A percentile compares a stretch with the other conserved stretches of the same genome.
These are phyloP conservation scores for Venustaconcha ellipsiformis DNA, from an alignment of 1,140 invertebrate species.

Conservation along the genomic window DNA sequence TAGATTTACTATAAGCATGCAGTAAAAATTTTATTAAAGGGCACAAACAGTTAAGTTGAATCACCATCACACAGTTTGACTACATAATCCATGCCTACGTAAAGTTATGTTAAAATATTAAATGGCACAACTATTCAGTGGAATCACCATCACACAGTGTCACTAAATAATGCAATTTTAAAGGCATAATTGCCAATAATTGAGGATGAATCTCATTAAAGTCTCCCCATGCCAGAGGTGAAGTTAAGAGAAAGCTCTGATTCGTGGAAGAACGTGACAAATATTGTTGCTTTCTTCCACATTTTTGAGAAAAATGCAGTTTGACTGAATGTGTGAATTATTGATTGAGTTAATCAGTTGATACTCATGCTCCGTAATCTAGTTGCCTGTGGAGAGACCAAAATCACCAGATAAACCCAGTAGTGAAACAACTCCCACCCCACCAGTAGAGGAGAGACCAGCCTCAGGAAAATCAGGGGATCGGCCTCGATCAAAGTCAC, in stretches of 20 bases:
- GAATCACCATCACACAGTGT: too few relatives aligned
- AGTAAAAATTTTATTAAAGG: too few relatives aligned
- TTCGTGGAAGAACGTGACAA: too few relatives aligned
- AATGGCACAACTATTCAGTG: too few relatives aligned
- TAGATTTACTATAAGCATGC: too few relatives aligned
- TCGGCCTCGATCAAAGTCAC: constrained; percentile 42
- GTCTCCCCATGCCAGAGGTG: neutral
- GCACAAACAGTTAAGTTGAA: too few relatives aligned
- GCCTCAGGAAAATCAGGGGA: constrained; percentile 37
- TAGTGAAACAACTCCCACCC: constrained; percentile 33
- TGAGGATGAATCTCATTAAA: neutral
- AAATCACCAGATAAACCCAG: constrained; percentile 44
- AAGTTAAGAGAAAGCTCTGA: neutral
- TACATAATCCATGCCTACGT: neutral
- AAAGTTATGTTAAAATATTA: too few relatives aligned
- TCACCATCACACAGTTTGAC: too few relatives aligned
- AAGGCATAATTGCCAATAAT: neutral
- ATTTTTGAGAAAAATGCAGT: too few relatives aligned
- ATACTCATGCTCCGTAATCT: neutral
- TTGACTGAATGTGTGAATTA: neutral
- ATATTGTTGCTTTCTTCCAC: too few relatives aligned
- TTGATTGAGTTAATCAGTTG: neutral
- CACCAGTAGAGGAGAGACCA: constrained; percentile 33
- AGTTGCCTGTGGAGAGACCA: constrained; percentile 56
- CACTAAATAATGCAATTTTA: neutral